phyloP scores from a whole-genome alignment of 2,888 invertebrate genomes.

The Plagodis pulveraria region DNA sequence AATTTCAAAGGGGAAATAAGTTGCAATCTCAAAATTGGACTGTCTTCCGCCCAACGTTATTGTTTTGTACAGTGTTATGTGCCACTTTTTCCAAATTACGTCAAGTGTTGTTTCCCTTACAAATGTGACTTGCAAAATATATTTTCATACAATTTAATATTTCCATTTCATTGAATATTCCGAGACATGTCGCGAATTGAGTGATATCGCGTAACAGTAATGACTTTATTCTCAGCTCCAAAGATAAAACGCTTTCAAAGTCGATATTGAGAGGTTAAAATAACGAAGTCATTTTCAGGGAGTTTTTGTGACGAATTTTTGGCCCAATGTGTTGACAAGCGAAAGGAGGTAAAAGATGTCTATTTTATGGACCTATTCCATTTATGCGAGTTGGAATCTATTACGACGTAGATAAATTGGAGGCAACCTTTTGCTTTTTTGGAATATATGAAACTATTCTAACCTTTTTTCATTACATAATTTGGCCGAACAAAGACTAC shows the following conservation, averaged over 20 bases:
- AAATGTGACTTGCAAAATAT: constrained; percentile 30
- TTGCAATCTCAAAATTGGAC: constrained; percentile 42
- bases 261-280: constrained; percentile 45
- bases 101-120: constrained; percentile 23
- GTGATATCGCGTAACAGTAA: constrained; percentile 50
- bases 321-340: constrained; percentile 27
- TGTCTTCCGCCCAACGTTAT: constrained; percentile 26
- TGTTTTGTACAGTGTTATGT: constrained; percentile 25
- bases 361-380: constrained; percentile 32
- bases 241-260: constrained; percentile 48
- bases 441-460: constrained; percentile 21
- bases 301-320: constrained; percentile 28
- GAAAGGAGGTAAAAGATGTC: constrained; percentile 25
- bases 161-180: constrained; percentile 30
- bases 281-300: constrained; percentile 20
- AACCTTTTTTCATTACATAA: constrained; percentile 22
- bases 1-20: constrained; percentile 37
- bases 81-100: constrained; percentile 33
- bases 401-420: constrained; percentile 29
- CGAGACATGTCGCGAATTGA: constrained; percentile 26
- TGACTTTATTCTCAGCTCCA: constrained; percentile 49
- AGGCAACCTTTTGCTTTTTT: constrained; percentile 18
- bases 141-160: constrained; percentile 36
- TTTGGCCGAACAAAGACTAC: constrained; percentile 4
- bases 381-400: constrained; percentile 29